Evolutionary conservation across 2,113 vertebrate species (phyloP), one percentile per base, ranked within the genome.

Genomic region (Nycticryphes semicollaris): DNA sequence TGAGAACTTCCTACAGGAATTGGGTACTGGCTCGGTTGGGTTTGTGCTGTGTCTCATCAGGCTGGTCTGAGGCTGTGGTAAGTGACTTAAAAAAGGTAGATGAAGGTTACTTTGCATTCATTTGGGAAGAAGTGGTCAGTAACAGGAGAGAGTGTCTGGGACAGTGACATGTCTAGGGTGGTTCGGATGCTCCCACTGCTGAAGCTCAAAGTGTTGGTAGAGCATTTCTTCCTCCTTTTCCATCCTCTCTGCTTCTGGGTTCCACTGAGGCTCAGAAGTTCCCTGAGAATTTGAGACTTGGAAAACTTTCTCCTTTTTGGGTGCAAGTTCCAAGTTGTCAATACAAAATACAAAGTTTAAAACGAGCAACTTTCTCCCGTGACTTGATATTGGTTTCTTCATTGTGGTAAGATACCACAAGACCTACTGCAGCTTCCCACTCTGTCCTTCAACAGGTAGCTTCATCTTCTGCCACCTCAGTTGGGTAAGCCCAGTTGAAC

Each of bases 351-450:
- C 8, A 6, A 35, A 68, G 48, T 31, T 41, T 47, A 13, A 57
- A 17, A 35, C 28, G 3, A 62, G 25, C 12, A 7, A 1, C 7
- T 33, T 62, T 51, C 41, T 51, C 2, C 18, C 2, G 0, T 27
- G 60, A 31, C 9, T 63, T 35, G 28, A 3, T 19, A 13, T 4
- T 22, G 54, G 5, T 31, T 45, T 63, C 0, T 27, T 74, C 45
- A 3, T 43, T 20, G 37, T 39, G 35, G 20, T 64, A 8, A 51
- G 7, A 3, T 4, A 31, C 10, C 30, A 28, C 69, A 25, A 50
- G 41, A 30, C 45, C 30, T 31, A 2, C 31, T 23, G 12, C 48
- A 59, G 1, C n/a, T 5, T 33, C 1, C 25, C 6, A 1, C 20
- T 67, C 12, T 48, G 64, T 50, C n/a, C 25, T 21, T 48, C 56